phyloP scores from a whole-genome alignment of 2,797 vertebrate genomes.

The Alectoris magna region DNA sequence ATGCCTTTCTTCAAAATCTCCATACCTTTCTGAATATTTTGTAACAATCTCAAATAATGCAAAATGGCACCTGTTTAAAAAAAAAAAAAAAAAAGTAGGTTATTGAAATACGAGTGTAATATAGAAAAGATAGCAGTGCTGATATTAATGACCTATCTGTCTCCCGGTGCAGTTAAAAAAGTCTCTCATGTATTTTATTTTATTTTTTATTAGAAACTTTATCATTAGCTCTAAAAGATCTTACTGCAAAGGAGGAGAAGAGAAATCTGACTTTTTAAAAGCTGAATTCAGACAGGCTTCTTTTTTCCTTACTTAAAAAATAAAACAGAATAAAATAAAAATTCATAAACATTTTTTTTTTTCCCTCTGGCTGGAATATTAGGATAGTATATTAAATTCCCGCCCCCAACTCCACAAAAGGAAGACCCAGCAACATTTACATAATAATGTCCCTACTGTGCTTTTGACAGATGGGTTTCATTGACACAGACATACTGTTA shows the following conservation, averaged over 20 bases:
- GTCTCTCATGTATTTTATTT: slow-evolving; percentile 80
- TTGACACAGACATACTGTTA: slow-evolving; percentile 83
- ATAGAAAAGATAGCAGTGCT: slow-evolving; percentile 78
- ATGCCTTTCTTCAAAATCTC: slow-evolving; percentile 53
- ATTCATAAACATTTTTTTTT: slow-evolving; percentile 78
- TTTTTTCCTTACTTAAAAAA: background rate
- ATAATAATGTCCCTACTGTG: slow-evolving; percentile 86
- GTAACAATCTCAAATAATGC: slow-evolving; percentile 75
- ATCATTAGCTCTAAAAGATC: slow-evolving; percentile 80
- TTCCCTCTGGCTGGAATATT: slow-evolving; percentile 82
- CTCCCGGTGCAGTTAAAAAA: slow-evolving; percentile 74
- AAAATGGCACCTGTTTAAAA: slow-evolving; percentile 74
- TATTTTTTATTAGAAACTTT: slow-evolving; percentile 82
- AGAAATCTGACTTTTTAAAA: slow-evolving; percentile 69
- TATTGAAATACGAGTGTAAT: slow-evolving; percentile 85
- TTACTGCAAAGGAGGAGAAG: slow-evolving; percentile 50
- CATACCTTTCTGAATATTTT: slow-evolving; percentile 77
- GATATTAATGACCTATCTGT: slow-evolving; percentile 80
- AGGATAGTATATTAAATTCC: slow-evolving; percentile 85
- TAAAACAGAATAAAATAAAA: background rate
- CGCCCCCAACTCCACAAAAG: slow-evolving; percentile 72
- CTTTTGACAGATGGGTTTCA: slow-evolving; percentile 87
- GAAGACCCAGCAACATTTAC: slow-evolving; percentile 83
- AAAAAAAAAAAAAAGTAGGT: slow-evolving; percentile 58
- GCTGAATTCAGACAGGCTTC: slow-evolving; percentile 50